phyloP scores from a whole-genome alignment of 1,140 invertebrate genomes.

The Achroia grisella region DNA sequence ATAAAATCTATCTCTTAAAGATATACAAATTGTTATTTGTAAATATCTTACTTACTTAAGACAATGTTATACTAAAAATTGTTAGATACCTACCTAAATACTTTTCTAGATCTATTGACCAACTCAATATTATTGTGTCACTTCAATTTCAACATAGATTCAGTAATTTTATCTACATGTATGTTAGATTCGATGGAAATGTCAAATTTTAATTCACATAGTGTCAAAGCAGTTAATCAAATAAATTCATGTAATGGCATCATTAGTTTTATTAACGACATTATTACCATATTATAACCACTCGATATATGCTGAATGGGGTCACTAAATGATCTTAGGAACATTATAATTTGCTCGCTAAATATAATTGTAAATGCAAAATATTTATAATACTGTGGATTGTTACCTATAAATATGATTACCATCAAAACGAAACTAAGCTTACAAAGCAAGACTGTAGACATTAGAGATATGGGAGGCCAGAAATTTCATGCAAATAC shows the following conservation, averaged over 20 bases:
- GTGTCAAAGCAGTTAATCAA: constrained; percentile 10
- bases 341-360: too few relatives aligned
- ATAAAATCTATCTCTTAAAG: constrained; percentile 17
- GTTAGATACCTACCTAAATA: constrained; percentile 2
- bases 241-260: constrained; percentile 5
- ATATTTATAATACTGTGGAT: too few relatives aligned
- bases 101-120: constrained; percentile 9
- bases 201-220: constrained; percentile 23
- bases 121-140: constrained; percentile 20
- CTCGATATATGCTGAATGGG: too few relatives aligned
- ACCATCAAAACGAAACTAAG: too few relatives aligned
- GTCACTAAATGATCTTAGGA: too few relatives aligned
- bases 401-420: too few relatives aligned
- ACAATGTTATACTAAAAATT: not conserved
- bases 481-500: too few relatives aligned
- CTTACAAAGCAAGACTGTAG: too few relatives aligned
- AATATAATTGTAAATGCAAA: too few relatives aligned
- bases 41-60: not conserved
- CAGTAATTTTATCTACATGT: constrained; percentile 10
- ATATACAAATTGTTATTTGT: constrained; percentile 2
- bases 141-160: constrained; percentile 17
- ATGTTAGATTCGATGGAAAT: constrained; percentile 18
- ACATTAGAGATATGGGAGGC: too few relatives aligned
- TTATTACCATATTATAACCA: too few relatives aligned
- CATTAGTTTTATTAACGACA: too few relatives aligned